Evolutionary conservation across 2,888 invertebrate species (phyloP).

Genomic region (Xiphydria camelus): DNA sequence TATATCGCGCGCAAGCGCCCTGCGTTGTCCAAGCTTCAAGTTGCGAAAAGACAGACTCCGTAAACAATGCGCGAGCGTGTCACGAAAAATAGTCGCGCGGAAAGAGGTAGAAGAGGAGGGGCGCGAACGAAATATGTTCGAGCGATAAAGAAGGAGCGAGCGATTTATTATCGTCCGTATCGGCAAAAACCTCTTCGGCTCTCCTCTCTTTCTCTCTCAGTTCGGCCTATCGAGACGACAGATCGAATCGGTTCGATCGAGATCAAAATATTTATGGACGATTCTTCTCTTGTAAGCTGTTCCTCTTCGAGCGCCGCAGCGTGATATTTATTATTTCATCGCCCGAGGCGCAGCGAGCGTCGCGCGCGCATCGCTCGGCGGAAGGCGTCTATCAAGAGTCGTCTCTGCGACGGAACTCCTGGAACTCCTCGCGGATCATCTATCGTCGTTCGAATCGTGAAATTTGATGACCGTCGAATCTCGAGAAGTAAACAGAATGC

Average conservation of each 20-base stretch:
- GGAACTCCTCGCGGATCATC: too few relatives aligned
- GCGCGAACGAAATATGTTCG: neutral
- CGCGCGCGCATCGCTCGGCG: neutral
- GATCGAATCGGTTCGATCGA: constrained; percentile 5
- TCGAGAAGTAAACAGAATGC: too few relatives aligned
- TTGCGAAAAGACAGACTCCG: neutral
- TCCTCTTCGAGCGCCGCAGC: too few relatives aligned
- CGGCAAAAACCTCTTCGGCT: too few relatives aligned
- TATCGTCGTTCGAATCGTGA: too few relatives aligned
- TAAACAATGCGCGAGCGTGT: neutral
- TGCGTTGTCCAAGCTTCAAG: too few relatives aligned
- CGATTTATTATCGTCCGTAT: neutral
- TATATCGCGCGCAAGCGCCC: too few relatives aligned
- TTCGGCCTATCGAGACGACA: neutral
- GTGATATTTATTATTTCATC: too few relatives aligned
- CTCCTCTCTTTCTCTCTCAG: neutral
- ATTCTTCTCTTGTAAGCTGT: too few relatives aligned
- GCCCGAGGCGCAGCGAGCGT: constrained; percentile 5
- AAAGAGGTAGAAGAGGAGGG: neutral
- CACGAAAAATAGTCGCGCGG: neutral
- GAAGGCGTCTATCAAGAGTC: too few relatives aligned
- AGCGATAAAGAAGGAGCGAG: too few relatives aligned
- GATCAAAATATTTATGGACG: constrained; percentile 11
- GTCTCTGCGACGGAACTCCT: constrained; percentile 16
- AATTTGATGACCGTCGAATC: too few relatives aligned